Evolutionary conservation across 2,888 invertebrate genomes (phyloP).

Genomic region (Amblyjoppa proteus): DNA sequence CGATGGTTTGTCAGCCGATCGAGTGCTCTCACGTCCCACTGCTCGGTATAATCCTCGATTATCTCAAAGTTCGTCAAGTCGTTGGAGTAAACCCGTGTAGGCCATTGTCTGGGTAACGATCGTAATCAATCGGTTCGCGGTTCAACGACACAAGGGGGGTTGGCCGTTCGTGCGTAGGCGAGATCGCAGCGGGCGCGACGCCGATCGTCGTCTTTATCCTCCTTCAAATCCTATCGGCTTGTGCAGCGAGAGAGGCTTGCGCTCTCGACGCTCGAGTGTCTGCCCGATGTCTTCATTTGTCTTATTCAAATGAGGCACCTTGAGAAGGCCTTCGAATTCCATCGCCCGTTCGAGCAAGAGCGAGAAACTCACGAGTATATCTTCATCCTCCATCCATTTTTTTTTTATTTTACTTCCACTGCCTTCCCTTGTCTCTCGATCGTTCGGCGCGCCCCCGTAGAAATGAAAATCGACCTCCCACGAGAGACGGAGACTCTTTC

Average conservation of each 20-base stretch:
- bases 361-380: conserved; percentile 3
- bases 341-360: conserved; percentile 24
- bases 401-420: neutral
- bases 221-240: conserved; percentile 57
- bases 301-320: conserved; percentile 78
- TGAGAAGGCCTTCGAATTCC: conserved; percentile 56
- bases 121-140: conserved; percentile 79
- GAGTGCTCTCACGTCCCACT: neutral
- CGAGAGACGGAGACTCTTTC: neutral
- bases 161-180: conserved; percentile 67
- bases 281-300: conserved; percentile 79
- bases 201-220: conserved; percentile 54
- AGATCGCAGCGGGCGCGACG: conserved; percentile 48
- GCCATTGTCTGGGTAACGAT: conserved; percentile 81
- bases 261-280: conserved; percentile 66
- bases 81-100: conserved; percentile 76
- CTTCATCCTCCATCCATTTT: neutral
- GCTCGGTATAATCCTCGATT: conserved; percentile 72
- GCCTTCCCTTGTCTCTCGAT: conserved; percentile 42
- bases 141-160: conserved; percentile 72
- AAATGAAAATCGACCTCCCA: conserved; percentile 54
- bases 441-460: conserved; percentile 20
- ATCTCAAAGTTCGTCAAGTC: conserved; percentile 73
- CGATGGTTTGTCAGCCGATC: neutral
- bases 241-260: conserved; percentile 25